Evolutionary conservation across 2,113 vertebrate species (phyloP).

Genomic region (Indicator indicator): DNA sequence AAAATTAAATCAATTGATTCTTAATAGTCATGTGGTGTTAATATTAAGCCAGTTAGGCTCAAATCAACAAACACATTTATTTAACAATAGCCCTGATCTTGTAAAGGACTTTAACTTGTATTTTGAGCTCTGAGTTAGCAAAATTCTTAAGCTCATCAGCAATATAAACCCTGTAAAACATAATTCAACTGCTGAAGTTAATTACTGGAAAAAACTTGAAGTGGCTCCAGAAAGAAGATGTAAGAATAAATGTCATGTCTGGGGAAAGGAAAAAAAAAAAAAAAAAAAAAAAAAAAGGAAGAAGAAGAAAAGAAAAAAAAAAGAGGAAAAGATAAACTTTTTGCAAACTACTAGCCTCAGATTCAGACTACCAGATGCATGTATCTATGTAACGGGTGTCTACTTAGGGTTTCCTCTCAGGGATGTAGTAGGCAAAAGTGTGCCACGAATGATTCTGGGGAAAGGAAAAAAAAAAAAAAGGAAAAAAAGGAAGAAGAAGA

Average conservation of each 20-base stretch:
- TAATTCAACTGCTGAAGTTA: background rate
- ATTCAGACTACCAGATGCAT: background rate
- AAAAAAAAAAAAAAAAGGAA: too few species aligned
- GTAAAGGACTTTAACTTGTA: background rate
- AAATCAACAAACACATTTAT: slow-evolving; percentile 44
- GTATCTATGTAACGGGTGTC: background rate
- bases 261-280: accelerated
- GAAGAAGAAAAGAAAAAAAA: accelerated
- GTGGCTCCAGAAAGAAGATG: background rate
- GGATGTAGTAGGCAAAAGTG: background rate
- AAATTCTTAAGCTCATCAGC: background rate
- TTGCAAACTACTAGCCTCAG: background rate
- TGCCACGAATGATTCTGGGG: background rate
- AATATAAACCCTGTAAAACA: background rate
- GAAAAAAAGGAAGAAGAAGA: too few species aligned
- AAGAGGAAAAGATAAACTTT: background rate
- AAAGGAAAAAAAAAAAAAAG: too few species aligned
- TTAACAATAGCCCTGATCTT: slow-evolving; percentile 25
- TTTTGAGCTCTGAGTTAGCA: slow-evolving; percentile 9
- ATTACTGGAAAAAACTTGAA: background rate
- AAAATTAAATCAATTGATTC: slow-evolving; percentile 56
- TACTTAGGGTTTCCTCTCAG: background rate
- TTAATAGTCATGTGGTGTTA: slow-evolving; percentile 57
- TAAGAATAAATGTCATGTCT: background rate
- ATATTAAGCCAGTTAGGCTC: slow-evolving; percentile 53